Evolutionary conservation across 1,140 invertebrate genomes (phyloP).

Genomic region (Melanaphis sacchari): DNA sequence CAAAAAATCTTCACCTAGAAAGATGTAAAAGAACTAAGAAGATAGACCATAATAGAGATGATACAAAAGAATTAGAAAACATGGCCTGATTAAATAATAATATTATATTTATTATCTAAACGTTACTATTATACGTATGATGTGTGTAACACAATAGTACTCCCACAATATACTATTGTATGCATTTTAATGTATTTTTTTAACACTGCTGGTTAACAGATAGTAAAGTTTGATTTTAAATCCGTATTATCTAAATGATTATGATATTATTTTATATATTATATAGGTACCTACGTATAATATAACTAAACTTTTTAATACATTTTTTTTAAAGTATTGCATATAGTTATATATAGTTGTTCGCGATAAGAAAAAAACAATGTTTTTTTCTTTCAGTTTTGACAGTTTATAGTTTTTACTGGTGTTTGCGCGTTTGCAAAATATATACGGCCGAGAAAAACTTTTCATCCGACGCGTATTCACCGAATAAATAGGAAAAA

Average conservation of each 20-base stretch:
- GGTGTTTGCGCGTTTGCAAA: neutral
- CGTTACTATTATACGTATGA: neutral
- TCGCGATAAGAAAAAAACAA: neutral
- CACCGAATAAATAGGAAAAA: neutral
- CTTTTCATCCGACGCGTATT: neutral
- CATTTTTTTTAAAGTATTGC: neutral
- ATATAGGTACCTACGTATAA: too few relatives aligned
- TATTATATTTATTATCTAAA: neutral
- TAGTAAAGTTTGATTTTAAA: neutral
- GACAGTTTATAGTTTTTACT: neutral
- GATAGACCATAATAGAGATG: neutral
- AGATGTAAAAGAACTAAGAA: neutral
- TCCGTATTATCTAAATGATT: neutral
- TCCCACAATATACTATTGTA: neutral
- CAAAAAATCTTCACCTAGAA: neutral
- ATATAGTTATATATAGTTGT: neutral
- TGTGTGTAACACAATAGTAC: neutral
- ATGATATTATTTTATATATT: neutral
- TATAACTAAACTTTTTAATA: constrained; percentile 1
- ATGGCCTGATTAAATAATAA: neutral
- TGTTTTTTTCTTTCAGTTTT: neutral
- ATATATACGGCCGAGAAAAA: neutral
- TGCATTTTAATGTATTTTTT: neutral
- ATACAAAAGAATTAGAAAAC: neutral
- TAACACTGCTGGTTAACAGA: neutral